Percentiles rank a stretch among this genome's conserved stretches.
Evolutionary conservation across 2,888 invertebrate genomes (phyloP).

Genomic region (Sinelater perroti): DNA sequence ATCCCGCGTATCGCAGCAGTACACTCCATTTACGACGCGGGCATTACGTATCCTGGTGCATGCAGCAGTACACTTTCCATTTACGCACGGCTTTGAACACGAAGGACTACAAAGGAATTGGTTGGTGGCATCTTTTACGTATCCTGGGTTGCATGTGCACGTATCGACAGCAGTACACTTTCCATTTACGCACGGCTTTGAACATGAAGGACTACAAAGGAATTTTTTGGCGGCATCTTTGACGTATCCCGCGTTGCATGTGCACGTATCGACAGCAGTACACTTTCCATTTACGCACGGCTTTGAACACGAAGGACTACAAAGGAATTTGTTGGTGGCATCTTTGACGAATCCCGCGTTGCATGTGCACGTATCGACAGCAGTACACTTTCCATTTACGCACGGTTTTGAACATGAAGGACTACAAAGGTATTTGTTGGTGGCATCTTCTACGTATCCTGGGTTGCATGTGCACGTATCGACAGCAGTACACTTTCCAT

Average conservation of each 20-base stretch:
- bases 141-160: constrained; percentile 43
- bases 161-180: constrained; percentile 58
- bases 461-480: constrained; percentile 70
- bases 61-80: constrained; percentile 63
- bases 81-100: constrained; percentile 53
- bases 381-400: constrained; percentile 62
- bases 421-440: constrained; percentile 66
- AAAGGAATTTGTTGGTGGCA: constrained; percentile 65
- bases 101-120: constrained; percentile 35
- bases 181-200: constrained; percentile 60
- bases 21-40: constrained; percentile 50
- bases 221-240: constrained; percentile 44
- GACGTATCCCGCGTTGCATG: constrained; percentile 40
- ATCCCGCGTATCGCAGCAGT: constrained; percentile 49
- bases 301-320: constrained; percentile 67
- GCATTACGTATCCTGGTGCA: constrained; percentile 40
- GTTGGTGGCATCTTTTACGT: constrained; percentile 25
- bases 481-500: constrained; percentile 23
- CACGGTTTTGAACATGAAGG: constrained; percentile 68
- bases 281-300: constrained; percentile 67
- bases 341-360: constrained; percentile 65
- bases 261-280: constrained; percentile 52
- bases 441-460: constrained; percentile 62
- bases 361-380: constrained; percentile 66
- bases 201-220: constrained; percentile 36